Base-by-base conservation (phyloP, 2,113 vertebrate genomes). In the Ochotona curzoniae region DNA sequence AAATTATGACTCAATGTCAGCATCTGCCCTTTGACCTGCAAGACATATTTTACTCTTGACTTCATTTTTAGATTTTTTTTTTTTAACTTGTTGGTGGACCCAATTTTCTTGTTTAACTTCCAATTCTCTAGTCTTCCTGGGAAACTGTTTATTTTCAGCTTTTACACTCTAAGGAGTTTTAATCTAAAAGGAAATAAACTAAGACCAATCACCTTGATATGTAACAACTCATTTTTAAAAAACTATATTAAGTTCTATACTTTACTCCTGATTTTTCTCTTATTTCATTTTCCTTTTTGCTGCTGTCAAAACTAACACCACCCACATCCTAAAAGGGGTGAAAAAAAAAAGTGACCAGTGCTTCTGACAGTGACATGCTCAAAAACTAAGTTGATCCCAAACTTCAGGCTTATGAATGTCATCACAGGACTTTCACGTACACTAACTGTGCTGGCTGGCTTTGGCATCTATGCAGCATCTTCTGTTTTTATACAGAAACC, bases 31-130 rank as follows among this genome's bases (percentile, higher is more conserved):
- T 74, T 83, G 76, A 89, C 51, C 67, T 89, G 61, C 82, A n/a
- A 89, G 73, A 89, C 28, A 78, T 84, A 81, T 73, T 93, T 94
- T 70, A 80, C 66, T 76, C 61, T 11, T 93, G 93, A 81, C 86
- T 32, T 93, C 91, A 23, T 74, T 94, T 89, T 80, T 28, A 61
- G 90, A 38, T 38, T 90, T 84, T 71, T 66, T 63, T 75, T 63
- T 32, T 26, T 9, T 23, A 13, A 54, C 30, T 90, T 80, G 26
- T 81, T 69, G 82, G 47, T 83, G 57, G 30, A 8, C 60, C 71
- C 20, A 38, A 13, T 83, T 69, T 86, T 61, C 15, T 28, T 74
- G 51, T 13, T 44, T 51, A 64, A n/a, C 74, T 93, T 73, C 57
- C 28, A 93, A 15, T 69, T 30, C 23, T 38, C 49, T 26, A 61